Evolutionary conservation across 2,888 invertebrate species (phyloP).

Genomic region (Drosophila pseudotalamancana): DNA sequence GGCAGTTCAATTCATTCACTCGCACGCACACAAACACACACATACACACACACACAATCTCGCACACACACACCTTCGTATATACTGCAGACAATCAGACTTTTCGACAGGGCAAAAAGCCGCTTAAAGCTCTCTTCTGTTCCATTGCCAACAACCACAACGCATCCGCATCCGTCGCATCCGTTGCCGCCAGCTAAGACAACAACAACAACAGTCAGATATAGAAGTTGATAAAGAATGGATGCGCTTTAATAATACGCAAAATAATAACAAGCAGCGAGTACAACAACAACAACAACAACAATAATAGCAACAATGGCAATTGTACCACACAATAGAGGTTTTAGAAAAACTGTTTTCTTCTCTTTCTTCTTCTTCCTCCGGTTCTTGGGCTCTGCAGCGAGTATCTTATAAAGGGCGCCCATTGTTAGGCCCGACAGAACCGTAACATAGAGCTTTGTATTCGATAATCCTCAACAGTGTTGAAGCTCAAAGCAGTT

Average conservation of each 20-base stretch:
- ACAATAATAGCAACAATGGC: conserved; percentile 51
- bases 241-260: conserved; percentile 70
- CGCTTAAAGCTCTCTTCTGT: conserved; percentile 57
- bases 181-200: conserved; percentile 34
- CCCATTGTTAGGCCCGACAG: conserved; percentile 38
- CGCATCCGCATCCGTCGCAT: conserved; percentile 61
- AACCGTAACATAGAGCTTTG: conserved; percentile 50
- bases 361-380: conserved; percentile 18
- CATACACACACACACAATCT: neutral
- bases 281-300: conserved; percentile 23
- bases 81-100: conserved; percentile 21
- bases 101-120: conserved; percentile 50
- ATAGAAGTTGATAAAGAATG: conserved; percentile 68
- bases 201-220: conserved; percentile 37
- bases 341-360: conserved; percentile 45
- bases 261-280: conserved; percentile 62
- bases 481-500: conserved; percentile 50
- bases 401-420: conserved; percentile 37
- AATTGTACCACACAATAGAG: conserved; percentile 65
- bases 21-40: conserved; percentile 27
- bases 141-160: conserved; percentile 45
- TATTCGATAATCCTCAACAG: conserved; percentile 55
- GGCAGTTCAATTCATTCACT: conserved; percentile 67
- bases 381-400: neutral
- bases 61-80: neutral